phyloP scores from a whole-genome alignment of 2,113 vertebrate species.

The Marmota monax region DNA sequence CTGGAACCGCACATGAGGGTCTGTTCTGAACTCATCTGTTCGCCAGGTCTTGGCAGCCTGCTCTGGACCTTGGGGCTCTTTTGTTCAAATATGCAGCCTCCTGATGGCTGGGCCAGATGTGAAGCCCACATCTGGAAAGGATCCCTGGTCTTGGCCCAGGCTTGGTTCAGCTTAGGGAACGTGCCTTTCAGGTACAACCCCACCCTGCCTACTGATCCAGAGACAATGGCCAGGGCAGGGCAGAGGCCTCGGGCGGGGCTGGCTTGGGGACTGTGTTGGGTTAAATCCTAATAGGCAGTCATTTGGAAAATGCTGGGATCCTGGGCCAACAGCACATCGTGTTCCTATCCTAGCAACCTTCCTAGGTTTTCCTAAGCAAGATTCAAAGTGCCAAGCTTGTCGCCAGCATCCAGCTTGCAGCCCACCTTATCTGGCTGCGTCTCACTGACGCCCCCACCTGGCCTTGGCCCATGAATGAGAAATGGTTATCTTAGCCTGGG shows the following conservation, averaged over 20 bases:
- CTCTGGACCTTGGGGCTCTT: slow-evolving; percentile 55
- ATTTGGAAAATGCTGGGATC: background rate
- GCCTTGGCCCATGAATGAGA: too few relatives aligned
- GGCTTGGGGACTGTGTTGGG: background rate
- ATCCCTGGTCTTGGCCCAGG: slow-evolving; percentile 65
- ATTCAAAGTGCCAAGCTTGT: too few relatives aligned
- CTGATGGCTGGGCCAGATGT: slow-evolving; percentile 58
- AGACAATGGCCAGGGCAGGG: background rate
- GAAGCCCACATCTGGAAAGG: slow-evolving; percentile 76
- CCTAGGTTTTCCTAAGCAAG: background rate
- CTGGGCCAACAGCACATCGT: rapidly evolving
- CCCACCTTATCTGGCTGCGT: rapidly evolving
- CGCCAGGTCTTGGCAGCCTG: slow-evolving; percentile 69
- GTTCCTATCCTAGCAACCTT: too few relatives aligned
- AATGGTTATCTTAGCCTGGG: background rate
- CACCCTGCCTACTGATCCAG: background rate
- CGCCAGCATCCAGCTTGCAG: rapidly evolving
- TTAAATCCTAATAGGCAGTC: background rate
- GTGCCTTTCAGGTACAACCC: slow-evolving; percentile 66
- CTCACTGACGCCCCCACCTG: rapidly evolving
- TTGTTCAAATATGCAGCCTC: slow-evolving; percentile 72
- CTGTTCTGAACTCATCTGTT: slow-evolving; percentile 59
- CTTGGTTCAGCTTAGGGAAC: background rate
- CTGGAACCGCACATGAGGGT: background rate
- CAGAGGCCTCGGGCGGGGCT: background rate